Evolutionary conservation across 2,113 vertebrate genomes (phyloP), one percentile per base, ranked within the genome.

Genomic region (Mustela nigripes): DNA sequence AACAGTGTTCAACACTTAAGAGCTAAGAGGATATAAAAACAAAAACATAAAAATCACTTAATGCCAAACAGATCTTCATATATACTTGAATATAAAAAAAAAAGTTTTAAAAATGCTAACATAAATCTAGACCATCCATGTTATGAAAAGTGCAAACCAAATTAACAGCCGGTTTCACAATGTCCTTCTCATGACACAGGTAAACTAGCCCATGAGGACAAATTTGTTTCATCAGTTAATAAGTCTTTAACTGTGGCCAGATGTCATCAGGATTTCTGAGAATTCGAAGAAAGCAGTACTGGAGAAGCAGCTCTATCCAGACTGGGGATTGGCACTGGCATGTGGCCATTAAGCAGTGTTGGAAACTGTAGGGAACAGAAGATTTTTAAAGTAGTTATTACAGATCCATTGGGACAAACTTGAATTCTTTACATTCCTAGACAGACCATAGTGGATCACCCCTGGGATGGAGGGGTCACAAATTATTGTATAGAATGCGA

Each of bases 251-350:
- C 85, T 2, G 78, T 31, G 83, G 74, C 90, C 94, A 98, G 98
- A 98, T 4, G 0, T 88, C 98, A 99, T 99, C 99, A 99, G 99
- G 99, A 99, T 98, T 99, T 99, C 98, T 99, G 99, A 95, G 99
- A 98, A 26, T 98, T 99, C 15, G 99, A 99, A 91, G 99, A 99
- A 89, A 99, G 99, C 98, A 99, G 99, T 94, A 99, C 98, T 92
- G 99, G 99, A 97, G 99, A 99, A 97, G 99, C 99, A 96, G 99
- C 99, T 98, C 99, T 99, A 95, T 99, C 99, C 99, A 99, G 98
- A 93, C 98, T 99, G 98, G 99, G 99, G 97, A 99, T 98, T 53
- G 99, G 99, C 98, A 99, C 98, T 58, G 99, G 99, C 98, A 99
- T 99, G 98, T 99, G 99, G 97, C 99, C 99, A 48, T 99, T 99